Evolutionary conservation across 2,888 invertebrate species (phyloP).

Genomic region (Opisthograptis luteolata): DNA sequence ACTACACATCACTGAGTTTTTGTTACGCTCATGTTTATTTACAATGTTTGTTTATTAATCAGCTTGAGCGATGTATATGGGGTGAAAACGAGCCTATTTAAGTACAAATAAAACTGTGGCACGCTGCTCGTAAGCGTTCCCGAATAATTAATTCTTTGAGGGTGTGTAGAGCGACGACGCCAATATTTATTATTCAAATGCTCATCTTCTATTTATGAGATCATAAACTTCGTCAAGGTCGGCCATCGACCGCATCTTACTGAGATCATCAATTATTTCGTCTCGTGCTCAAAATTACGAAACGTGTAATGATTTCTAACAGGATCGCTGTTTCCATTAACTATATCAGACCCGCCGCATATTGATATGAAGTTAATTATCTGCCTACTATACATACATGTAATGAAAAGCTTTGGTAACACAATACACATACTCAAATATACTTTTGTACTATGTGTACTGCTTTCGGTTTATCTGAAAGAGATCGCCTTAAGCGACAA

Average conservation of each 20-base stretch:
- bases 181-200: conserved; percentile 54
- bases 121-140: conserved; percentile 27
- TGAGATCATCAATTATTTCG: conserved; percentile 32
- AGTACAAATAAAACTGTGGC: conserved; percentile 17
- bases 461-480: no score
- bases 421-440: no score
- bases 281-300: conserved; percentile 27
- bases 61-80: conserved; percentile 12
- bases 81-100: conserved; percentile 13
- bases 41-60: conserved; percentile 32
- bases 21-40: conserved; percentile 32
- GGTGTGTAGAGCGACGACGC: conserved; percentile 41
- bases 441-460: no score
- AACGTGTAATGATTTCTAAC: conserved; percentile 24
- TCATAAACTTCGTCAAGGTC: conserved; percentile 39
- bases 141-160: conserved; percentile 48
- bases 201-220: conserved; percentile 45
- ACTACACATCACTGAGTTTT: conserved; percentile 37
- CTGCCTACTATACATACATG: background rate
- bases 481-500: no score
- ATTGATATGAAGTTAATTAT: background rate
- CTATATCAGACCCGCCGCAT: conserved; percentile 11
- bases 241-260: conserved; percentile 30
- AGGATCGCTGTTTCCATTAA: conserved; percentile 34
- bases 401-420: no score